phyloP scores from a whole-genome alignment of 92 coral and sea anemone genomes.

The Epizoanthus ramosus region DNA sequence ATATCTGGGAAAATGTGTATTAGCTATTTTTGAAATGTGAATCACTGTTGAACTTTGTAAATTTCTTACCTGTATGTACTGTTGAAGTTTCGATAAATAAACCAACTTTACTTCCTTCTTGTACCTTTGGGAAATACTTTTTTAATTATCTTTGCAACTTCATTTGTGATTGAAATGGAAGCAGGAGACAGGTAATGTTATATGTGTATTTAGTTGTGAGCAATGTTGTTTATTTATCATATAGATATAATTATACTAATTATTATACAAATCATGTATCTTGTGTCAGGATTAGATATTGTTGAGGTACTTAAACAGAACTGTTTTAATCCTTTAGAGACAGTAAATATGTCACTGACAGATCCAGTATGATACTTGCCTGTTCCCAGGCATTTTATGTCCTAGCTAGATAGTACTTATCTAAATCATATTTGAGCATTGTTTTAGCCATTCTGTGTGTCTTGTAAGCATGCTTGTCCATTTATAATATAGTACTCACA shows the following conservation, averaged over 20 bases:
- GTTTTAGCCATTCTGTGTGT: too few relatives aligned
- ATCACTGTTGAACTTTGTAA: not conserved
- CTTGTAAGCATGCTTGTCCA: too few relatives aligned
- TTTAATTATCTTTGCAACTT: not conserved
- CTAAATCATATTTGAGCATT: too few relatives aligned
- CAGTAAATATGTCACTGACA: too few relatives aligned
- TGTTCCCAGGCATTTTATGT: too few relatives aligned
- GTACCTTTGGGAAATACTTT: slow-evolving; percentile 21
- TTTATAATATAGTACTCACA: too few relatives aligned
- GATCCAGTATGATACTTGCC: too few relatives aligned
- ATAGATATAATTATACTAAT: not conserved
- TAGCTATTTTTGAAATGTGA: not conserved
- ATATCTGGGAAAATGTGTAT: not conserved
- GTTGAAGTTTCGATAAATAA: slow-evolving; percentile 21
- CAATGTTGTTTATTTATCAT: not conserved
- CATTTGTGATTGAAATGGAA: not conserved
- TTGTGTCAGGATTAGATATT: too few relatives aligned
- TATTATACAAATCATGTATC: too few relatives aligned
- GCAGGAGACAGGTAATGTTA: slow-evolving; percentile 5
- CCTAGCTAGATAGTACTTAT: too few relatives aligned
- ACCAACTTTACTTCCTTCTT: not conserved
- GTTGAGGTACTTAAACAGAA: too few relatives aligned
- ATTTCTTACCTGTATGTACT: slow-evolving; percentile 8
- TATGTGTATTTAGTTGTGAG: not conserved
- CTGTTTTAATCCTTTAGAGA: too few relatives aligned